Percentiles rank a stretch among this genome's conserved stretches.
phyloP scores from a whole-genome alignment of 2,113 vertebrate genomes.

The Hipposideros armiger region DNA sequence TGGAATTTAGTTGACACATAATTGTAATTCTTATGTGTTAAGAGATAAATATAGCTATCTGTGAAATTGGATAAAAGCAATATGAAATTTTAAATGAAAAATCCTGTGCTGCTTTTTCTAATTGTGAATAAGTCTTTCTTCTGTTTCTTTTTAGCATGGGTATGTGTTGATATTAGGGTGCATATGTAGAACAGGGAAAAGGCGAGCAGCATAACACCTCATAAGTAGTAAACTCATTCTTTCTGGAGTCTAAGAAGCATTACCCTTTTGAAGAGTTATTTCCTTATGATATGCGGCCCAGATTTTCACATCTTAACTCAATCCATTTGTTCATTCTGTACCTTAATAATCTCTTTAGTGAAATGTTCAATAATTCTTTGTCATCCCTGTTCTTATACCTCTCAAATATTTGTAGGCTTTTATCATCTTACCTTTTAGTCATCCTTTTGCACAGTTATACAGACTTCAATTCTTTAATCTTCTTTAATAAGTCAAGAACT shows the following conservation, averaged over 20 bases:
- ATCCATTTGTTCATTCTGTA: neutral
- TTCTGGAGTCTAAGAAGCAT: neutral
- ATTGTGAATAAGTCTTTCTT: neutral
- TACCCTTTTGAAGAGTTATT: neutral
- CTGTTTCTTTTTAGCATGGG: neutral
- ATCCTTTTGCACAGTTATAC: neutral
- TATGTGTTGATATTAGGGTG: neutral
- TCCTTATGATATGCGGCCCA: neutral
- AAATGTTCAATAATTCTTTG: neutral
- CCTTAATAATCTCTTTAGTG: neutral
- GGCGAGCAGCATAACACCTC: neutral
- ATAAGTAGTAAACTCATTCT: neutral
- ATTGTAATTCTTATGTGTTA: neutral
- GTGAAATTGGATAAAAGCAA: neutral
- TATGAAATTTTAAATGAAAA: neutral
- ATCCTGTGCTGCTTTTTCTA: neutral
- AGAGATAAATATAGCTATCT: neutral
- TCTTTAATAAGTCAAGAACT: conserved; percentile 23
- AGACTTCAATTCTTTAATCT: conserved; percentile 40
- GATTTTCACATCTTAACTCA: conserved; percentile 35
- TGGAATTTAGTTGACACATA: neutral
- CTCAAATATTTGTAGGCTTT: conserved; percentile 46
- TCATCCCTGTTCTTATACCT: neutral
- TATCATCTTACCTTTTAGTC: conserved; percentile 9
- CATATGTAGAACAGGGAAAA: neutral